Evolutionary conservation across 2,888 invertebrate genomes (phyloP), one percentile per base, ranked within the genome.

Genomic region (Carterocephalus palaemon): DNA sequence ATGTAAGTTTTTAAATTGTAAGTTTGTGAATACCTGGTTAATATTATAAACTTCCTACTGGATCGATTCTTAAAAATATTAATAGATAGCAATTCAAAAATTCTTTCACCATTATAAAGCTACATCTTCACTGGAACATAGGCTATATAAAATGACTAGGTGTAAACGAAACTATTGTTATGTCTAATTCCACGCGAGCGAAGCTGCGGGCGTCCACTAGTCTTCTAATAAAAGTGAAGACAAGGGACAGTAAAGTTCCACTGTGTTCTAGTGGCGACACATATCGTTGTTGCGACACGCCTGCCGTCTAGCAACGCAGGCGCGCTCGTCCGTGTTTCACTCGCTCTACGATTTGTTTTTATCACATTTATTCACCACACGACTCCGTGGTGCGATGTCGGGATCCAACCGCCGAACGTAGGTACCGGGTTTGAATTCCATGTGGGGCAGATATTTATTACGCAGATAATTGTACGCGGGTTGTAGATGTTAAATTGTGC

Each of bases 251-350:
- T 41, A 41, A 34, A 48, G 24, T 53, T 55, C 43, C 45, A 49
- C 46, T 38, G 64, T 65, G 64, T 69, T 73, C 70, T 69, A 66
- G 54, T 64, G 69, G 57, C 66, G 68, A 80, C 62, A 80, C 73
- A 78, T 78, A 63, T 64, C 51, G 32, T 42, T 33, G 62, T 80
- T 79, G 70, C 78, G 75, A 70, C 69, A 79, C 51, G 56, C 50
- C 62, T 67, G 61, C 67, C 50, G 68, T 60, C 70, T 68, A 72
- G 71, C 67, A 70, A 72, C 60, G 64, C 57, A 53, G 52, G 52
- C 54, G 63, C 65, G 63, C 6, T 17, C 10, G 70, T 65, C 67
- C 65, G 69, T 56, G 43, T 53, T 56, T 59, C 63, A 45, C 36
- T 31, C 43, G 8, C 13, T 46, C 15, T 29, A 38, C 37, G 29